These are phyloP conservation scores for Tanytarsus gracilentus DNA, from an alignment of 2,888 invertebrate genomes.

Conservation along the genomic window DNA sequence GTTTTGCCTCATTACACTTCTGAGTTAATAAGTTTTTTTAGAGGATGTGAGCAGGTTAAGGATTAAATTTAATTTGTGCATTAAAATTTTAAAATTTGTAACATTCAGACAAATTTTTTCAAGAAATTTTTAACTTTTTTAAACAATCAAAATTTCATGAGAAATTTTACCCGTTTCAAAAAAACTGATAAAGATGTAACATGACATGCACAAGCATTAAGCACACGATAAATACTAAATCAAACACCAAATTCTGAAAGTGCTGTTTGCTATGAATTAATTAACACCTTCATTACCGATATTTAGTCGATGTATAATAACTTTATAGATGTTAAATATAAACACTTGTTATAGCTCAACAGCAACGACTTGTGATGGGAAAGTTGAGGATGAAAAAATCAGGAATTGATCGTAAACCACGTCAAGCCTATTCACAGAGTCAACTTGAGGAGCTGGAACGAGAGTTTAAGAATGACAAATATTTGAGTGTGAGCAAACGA, in stretches of 20 bases:
- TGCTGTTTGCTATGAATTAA: slow-evolving; percentile 1
- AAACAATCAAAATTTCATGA: too few relatives aligned
- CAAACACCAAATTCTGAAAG: too few relatives aligned
- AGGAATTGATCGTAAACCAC: slow-evolving; percentile 84
- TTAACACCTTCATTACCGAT: slow-evolving; percentile 3
- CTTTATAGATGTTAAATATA: neutral
- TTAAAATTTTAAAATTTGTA: too few relatives aligned
- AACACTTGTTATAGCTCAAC: neutral
- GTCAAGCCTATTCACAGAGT: slow-evolving; percentile 93
- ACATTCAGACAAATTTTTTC: too few relatives aligned
- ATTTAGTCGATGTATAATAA: neutral
- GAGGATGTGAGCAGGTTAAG: too few relatives aligned
- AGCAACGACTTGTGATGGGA: slow-evolving; percentile 16
- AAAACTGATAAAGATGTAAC: neutral
- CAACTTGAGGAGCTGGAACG: slow-evolving; percentile 85
- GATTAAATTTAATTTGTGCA: too few relatives aligned
- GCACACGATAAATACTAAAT: too few relatives aligned
- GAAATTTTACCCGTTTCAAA: too few relatives aligned
- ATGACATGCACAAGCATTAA: too few relatives aligned
- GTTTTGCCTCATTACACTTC: too few relatives aligned
- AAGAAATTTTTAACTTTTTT: too few relatives aligned
- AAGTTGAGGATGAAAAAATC: slow-evolving; percentile 51
- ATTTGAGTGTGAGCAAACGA: slow-evolving; percentile 88
- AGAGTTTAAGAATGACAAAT: slow-evolving; percentile 93
- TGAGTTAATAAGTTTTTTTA: too few relatives aligned